Evolutionary conservation across 2,888 invertebrate genomes (phyloP), one percentile per base, ranked within the genome.

Genomic region (Nebria salina): DNA sequence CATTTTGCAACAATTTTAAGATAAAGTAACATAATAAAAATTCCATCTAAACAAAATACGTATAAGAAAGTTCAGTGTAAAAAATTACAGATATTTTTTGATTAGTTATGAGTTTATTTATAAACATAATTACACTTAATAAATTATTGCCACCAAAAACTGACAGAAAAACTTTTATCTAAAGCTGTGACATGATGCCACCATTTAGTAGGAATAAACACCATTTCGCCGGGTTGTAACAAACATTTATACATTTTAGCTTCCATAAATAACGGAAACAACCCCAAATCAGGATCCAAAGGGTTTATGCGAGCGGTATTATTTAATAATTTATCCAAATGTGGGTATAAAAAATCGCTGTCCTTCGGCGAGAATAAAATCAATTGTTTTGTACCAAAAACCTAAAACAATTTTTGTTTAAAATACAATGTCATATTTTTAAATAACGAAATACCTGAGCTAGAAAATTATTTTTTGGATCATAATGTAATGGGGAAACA

Each of bases 121-220:
- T 13, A 68, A 25, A 68, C 25, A 68, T 68, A 25, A 70, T 4
- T 70, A 25, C 34, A 70, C 70, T 26, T 5, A 26, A 74, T 70
- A 73, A 82, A 72, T 91, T 89, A 95, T 86, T 93, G 90, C 96
- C 97, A 99, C 99, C 99, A 99, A 90, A 98, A 99, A 89, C 98
- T 98, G 0, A 99, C 95, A 15, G 98, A 98, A 88, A 98, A 98
- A 88, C 98, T 98, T 66, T 95, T 92, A 65, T 94, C 93, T 70
- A 98, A 90, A 0, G 98, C 95, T 83, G 94, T 93, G 5, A 99
- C 96, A 90, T 96, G 97, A 90, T 99, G 99, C 98, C 99, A 99
- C 95, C 97, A 98, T 87, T 94, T 95, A 2, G 95, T 94, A 13
- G 99, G 99, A 84, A 99, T 97, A 87, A 95, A 99, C 77, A 99